Evolutionary conservation across 2,888 invertebrate species (phyloP), one percentile per base, ranked within the genome.

Genomic region (Zelleria hepariella): DNA sequence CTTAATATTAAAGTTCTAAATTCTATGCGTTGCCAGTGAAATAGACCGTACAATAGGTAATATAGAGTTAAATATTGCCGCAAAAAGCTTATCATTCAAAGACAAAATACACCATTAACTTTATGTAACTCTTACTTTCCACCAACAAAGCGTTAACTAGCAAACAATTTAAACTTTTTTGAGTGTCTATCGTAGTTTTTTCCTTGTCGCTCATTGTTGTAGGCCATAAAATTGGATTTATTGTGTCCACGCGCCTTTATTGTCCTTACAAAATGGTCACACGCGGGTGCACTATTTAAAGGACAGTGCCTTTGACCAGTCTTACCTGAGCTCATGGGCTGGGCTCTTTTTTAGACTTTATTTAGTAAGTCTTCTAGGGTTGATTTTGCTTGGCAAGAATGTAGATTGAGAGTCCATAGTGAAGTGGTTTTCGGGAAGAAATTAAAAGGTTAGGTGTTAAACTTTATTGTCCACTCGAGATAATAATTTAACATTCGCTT

Each of bases 171-270:
- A 24, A 10, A 5, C 32, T 15, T 53, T 18, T 53, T 53, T 5
- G 24, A 25, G 21, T 20, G 21, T 4, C 32, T 10, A 15, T 1
- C 32, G 3, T 42, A 15, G 32, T 42, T 62, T 51, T 65, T 66
- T 66, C 63, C 15, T 24, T 48, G 23, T 57, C 60, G 58, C 65
- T 26, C 15, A n/a, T 47, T 27, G 57, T 47, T 21, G 60, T 60
- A 62, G 58, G 61, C 77, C 76, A 84, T 86, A 86, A 86, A 87
- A 82, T 63, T 66, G 64, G 77, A 87, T 87, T 87, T 87, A 87
- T 86, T 72, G 70, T 70, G 77, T 77, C 78, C 79, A 79, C 76
- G 74, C 71, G 73, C 63, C 78, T 57, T 54, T n/a, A 51, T 7
- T 21, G 20, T 20, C 23, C 23, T 51, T 51, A 51, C 51, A 51